A percentile compares a stretch with the other conserved stretches of the same genome.
Conservation (phyloP, 2,113 vertebrate genomes). For the Dryoscopus gambensis region DNA sequence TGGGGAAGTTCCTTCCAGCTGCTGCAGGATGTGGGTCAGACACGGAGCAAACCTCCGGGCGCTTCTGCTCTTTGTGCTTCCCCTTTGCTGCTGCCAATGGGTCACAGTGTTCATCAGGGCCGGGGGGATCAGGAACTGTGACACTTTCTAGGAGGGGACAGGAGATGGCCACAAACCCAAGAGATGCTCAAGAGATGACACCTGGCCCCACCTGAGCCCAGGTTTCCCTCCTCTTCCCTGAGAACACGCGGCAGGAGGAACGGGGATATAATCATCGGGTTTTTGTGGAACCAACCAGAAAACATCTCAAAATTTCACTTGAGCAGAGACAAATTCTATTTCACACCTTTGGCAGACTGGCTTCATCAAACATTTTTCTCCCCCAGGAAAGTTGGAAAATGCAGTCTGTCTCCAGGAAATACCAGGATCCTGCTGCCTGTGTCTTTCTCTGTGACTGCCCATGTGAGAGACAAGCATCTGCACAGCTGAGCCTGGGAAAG, state of each 20-base stretch:
- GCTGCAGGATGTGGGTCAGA: neutral
- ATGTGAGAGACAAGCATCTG: neutral
- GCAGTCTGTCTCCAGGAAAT: neutral
- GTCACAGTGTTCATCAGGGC: neutral
- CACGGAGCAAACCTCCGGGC: neutral
- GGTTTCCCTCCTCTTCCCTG: neutral
- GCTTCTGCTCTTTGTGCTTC: neutral
- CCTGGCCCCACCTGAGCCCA: neutral
- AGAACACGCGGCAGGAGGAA: neutral
- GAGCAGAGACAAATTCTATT: neutral
- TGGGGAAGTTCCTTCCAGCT: neutral
- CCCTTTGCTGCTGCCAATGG: neutral
- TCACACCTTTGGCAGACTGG: neutral
- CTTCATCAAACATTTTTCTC: neutral
- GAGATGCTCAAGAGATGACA: neutral
- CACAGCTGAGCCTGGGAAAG: neutral
- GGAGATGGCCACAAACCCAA: neutral
- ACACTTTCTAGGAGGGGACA: neutral
- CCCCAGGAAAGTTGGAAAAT: neutral
- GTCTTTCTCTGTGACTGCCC: neutral
- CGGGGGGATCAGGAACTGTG: neutral
- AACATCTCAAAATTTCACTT: neutral
- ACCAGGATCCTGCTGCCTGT: neutral
- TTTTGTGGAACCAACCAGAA: neutral
- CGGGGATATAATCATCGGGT: accelerated